phyloP scores from a whole-genome alignment of 2,797 vertebrate genomes.

The Epinephelus coioides region DNA sequence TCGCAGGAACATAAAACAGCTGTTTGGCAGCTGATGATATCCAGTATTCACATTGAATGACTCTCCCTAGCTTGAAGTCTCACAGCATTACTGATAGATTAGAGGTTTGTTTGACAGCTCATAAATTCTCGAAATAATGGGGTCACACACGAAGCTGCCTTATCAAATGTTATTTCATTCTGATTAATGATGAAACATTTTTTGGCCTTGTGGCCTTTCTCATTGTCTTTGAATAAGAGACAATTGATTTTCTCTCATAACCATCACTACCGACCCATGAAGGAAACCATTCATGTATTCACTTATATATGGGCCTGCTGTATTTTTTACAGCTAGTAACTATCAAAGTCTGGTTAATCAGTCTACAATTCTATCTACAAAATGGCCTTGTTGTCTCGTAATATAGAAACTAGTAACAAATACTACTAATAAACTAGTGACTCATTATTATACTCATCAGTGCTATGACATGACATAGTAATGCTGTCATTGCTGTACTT shows the following conservation, averaged over 20 bases:
- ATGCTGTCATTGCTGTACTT: background rate
- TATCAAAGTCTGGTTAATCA: background rate
- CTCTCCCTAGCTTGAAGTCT: background rate
- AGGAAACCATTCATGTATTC: conserved; percentile 2
- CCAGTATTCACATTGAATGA: conserved; percentile 12
- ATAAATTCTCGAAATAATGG: conserved; percentile 29
- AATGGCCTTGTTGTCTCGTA: background rate
- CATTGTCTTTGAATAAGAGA: conserved; percentile 13
- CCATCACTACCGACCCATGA: background rate
- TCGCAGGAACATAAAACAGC: conserved; percentile 6
- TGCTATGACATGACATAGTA: background rate
- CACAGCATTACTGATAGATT: conserved; percentile 15
- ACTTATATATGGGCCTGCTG: too few species aligned
- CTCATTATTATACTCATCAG: background rate
- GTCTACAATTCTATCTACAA: background rate
- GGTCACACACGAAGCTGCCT: conserved; percentile 18
- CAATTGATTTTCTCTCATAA: background rate
- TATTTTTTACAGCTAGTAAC: background rate
- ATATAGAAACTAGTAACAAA: background rate
- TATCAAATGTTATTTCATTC: conserved; percentile 22
- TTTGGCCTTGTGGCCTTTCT: background rate
- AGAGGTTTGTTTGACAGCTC: conserved; percentile 32
- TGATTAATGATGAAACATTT: conserved; percentile 24
- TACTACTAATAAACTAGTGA: conserved; percentile 5
- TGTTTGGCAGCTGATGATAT: conserved; percentile 7